Evolutionary conservation across 2,888 invertebrate genomes (phyloP).

Genomic region (Eupithecia exiguata): DNA sequence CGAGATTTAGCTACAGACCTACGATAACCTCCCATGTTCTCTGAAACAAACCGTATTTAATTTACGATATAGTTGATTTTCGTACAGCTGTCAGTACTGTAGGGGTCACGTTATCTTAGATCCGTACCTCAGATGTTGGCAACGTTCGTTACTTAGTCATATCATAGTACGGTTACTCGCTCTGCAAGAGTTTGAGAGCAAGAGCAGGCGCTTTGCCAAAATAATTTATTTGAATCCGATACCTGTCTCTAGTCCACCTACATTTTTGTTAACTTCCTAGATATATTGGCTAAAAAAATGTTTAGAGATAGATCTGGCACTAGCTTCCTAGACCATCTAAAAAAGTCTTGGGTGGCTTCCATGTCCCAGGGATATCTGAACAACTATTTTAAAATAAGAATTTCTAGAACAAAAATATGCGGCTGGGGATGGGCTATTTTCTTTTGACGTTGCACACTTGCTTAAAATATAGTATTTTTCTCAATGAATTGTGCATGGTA

Average conservation of each 20-base stretch:
- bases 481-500: not conserved
- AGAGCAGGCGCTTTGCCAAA: slow-evolving; percentile 22
- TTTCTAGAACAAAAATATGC: not conserved
- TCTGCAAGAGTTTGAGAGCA: slow-evolving; percentile 13
- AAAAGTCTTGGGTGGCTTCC: slow-evolving; percentile 4
- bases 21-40: not conserved
- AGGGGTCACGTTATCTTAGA: slow-evolving; percentile 4
- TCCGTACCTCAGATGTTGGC: slow-evolving; percentile 16
- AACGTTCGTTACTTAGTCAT: slow-evolving; percentile 19
- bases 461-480: not conserved
- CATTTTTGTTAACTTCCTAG: not conserved
- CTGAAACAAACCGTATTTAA: not conserved
- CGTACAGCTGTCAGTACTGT: not conserved
- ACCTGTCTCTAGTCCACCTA: slow-evolving; percentile 13
- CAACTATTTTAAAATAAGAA: not conserved
- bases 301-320: not conserved
- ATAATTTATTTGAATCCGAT: slow-evolving; percentile 25
- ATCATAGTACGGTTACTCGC: slow-evolving; percentile 20
- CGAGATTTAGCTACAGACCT: not conserved
- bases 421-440: not conserved
- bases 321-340: not conserved
- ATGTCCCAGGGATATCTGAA: not conserved
- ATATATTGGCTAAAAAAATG: not conserved
- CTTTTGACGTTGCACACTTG: not conserved
- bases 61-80: not conserved